A percentile compares a stretch with the other conserved stretches of the same genome.
Evolutionary conservation across 2,888 invertebrate genomes (phyloP).

Genomic region (Arge pagana): DNA sequence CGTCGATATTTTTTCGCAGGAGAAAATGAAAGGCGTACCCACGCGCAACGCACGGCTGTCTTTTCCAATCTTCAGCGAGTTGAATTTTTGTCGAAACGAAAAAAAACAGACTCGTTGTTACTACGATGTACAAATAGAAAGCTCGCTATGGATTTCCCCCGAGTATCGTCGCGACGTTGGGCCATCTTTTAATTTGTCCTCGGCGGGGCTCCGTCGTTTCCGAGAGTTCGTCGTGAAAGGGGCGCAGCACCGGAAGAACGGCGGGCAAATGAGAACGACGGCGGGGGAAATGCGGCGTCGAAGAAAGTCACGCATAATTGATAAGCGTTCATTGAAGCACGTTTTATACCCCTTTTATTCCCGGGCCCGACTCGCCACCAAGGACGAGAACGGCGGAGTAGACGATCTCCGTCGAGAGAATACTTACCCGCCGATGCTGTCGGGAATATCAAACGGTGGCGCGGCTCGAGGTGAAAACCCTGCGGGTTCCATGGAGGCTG

Average conservation of each 20-base stretch:
- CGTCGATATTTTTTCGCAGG: no score
- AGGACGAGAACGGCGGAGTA: conserved; percentile 1
- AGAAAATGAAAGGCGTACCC: no score
- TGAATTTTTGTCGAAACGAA: no score
- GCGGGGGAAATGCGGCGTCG: no score
- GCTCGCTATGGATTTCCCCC: neutral
- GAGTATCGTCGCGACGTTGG: conserved; percentile 7
- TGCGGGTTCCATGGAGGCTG: neutral
- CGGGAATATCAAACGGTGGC: conserved; percentile 12
- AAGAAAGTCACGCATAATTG: conserved; percentile 12
- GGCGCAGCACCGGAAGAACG: neutral
- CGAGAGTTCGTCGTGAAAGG: no score
- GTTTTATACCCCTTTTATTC: conserved; percentile 4
- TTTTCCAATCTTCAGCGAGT: no score
- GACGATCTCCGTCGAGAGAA: conserved; percentile 9
- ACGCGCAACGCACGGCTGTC: no score
- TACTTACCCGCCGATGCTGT: conserved; percentile 3
- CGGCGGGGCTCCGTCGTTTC: neutral
- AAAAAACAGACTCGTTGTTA: no score
- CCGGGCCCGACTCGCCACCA: conserved; percentile 2
- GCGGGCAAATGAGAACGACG: no score
- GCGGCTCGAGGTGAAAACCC: neutral
- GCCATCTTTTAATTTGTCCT: conserved; percentile 3
- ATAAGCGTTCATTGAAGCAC: conserved; percentile 16
- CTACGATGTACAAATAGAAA: neutral